Percentiles rank a stretch among this genome's conserved stretches.
Evolutionary conservation across 2,888 invertebrate genomes (phyloP).

Genomic region (Colostygia pectinataria): DNA sequence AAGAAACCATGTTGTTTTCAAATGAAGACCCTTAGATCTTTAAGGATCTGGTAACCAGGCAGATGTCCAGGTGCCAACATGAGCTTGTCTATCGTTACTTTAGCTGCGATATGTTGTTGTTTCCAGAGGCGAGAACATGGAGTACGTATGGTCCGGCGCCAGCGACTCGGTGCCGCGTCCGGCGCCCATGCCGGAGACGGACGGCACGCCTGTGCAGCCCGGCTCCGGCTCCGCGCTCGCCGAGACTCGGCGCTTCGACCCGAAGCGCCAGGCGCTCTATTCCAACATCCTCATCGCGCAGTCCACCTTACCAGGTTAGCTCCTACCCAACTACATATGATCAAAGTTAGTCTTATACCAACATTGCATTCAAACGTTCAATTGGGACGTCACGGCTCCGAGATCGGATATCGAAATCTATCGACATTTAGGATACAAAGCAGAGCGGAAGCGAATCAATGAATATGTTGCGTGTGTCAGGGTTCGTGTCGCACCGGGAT

Average conservation of each 20-base stretch:
- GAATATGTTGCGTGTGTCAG: slow-evolving; percentile 63
- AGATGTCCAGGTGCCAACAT: too few species aligned
- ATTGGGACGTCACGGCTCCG: too few species aligned
- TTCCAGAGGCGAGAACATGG: slow-evolving; percentile 49
- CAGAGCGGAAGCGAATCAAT: background rate
- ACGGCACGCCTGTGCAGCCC: slow-evolving; percentile 38
- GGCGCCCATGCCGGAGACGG: slow-evolving; percentile 35
- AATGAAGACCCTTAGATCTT: too few species aligned
- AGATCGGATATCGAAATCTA: too few species aligned
- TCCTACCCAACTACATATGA: background rate
- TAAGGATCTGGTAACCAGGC: too few species aligned
- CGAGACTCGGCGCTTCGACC: slow-evolving; percentile 24
- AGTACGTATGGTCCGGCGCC: slow-evolving; percentile 32
- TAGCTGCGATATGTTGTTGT: too few species aligned
- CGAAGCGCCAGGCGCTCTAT: slow-evolving; percentile 46
- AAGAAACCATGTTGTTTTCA: too few species aligned
- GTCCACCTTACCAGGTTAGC: slow-evolving; percentile 80
- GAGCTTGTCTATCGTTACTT: too few species aligned
- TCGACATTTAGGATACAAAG: too few species aligned
- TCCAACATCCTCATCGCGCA: slow-evolving; percentile 86
- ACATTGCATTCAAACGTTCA: too few species aligned
- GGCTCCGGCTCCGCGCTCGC: slow-evolving; percentile 24
- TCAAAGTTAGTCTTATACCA: too few species aligned
- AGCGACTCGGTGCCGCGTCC: slow-evolving; percentile 36
- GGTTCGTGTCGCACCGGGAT: slow-evolving; percentile 84